These are phyloP conservation scores for Gastrophysa polygoni DNA, from an alignment of 2,888 invertebrate species.

Conservation along the genomic window DNA sequence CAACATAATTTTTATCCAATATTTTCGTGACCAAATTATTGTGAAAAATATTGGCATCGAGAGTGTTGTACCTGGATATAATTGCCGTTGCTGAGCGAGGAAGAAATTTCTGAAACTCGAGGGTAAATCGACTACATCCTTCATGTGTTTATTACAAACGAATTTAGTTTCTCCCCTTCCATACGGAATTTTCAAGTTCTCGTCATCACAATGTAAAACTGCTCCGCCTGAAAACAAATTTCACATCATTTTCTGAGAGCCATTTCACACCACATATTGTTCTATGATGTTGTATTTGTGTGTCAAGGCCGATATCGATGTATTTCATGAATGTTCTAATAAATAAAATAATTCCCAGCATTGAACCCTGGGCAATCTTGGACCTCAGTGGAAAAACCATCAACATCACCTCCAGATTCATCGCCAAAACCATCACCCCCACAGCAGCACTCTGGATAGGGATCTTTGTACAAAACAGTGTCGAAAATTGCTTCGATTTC, in stretches of 20 bases:
- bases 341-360: too few species aligned
- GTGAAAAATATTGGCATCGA: neutral
- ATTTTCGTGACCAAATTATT: too few species aligned
- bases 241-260: too few species aligned
- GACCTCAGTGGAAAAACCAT: too few species aligned
- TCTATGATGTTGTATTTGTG: too few species aligned
- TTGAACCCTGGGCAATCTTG: too few species aligned
- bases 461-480: conserved; percentile 49
- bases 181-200: conserved; percentile 17
- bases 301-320: too few species aligned
- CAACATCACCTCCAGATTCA: neutral
- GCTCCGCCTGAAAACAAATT: conserved; percentile 15
- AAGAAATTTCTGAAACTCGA: conserved; percentile 39
- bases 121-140: conserved; percentile 36
- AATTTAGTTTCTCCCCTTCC: conserved; percentile 28
- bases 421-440: conserved; percentile 12
- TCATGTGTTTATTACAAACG: conserved; percentile 38
- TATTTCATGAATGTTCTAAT: too few species aligned
- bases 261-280: too few species aligned
- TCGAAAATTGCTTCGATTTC: conserved; percentile 30
- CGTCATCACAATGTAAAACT: conserved; percentile 14
- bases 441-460: conserved; percentile 51
- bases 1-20: too few species aligned
- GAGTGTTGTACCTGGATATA: conserved; percentile 31
- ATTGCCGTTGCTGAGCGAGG: conserved; percentile 34